Conservation (phyloP, 64 coral and sea anemone species). For the Anthopleura sola region DNA sequence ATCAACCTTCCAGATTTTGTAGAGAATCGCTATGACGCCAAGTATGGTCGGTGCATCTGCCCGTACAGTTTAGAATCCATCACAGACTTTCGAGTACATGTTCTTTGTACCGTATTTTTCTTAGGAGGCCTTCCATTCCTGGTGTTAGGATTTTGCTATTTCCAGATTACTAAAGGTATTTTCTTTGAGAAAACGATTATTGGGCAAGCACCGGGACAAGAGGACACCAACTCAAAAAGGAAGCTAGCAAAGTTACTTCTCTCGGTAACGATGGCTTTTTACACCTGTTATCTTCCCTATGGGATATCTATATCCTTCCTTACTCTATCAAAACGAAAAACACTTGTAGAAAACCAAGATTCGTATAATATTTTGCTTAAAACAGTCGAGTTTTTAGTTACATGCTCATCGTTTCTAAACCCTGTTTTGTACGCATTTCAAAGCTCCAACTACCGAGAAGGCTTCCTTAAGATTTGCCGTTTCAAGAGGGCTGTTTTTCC, state of each 20-base stretch:
- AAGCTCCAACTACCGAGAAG: conserved; percentile 53
- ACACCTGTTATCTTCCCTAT: conserved; percentile 41
- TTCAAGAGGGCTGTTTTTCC: background rate
- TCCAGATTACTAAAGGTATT: conserved; percentile 29
- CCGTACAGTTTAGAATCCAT: conserved; percentile 52
- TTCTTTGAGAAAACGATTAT: conserved; percentile 39
- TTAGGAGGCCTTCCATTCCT: conserved; percentile 32
- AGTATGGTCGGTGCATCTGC: conserved; percentile 38
- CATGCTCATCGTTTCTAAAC: conserved; percentile 46
- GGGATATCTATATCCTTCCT: conserved; percentile 32
- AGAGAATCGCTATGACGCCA: conserved; percentile 23
- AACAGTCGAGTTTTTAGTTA: conserved; percentile 45
- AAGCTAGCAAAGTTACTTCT: conserved; percentile 45
- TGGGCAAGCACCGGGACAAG: background rate
- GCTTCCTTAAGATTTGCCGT: conserved; percentile 28
- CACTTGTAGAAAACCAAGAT: conserved; percentile 20
- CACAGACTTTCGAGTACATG: conserved; percentile 5
- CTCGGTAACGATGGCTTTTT: conserved; percentile 45
- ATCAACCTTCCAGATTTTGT: conserved; percentile 41
- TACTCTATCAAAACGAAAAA: background rate
- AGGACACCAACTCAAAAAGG: conserved; percentile 16
- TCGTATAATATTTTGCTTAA: background rate
- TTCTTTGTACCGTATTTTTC: conserved; percentile 33
- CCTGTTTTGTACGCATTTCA: conserved; percentile 68
- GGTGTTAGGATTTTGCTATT: conserved; percentile 50